Base-by-base conservation (phyloP, 2,888 invertebrate species). In the Oligia latruncula region DNA sequence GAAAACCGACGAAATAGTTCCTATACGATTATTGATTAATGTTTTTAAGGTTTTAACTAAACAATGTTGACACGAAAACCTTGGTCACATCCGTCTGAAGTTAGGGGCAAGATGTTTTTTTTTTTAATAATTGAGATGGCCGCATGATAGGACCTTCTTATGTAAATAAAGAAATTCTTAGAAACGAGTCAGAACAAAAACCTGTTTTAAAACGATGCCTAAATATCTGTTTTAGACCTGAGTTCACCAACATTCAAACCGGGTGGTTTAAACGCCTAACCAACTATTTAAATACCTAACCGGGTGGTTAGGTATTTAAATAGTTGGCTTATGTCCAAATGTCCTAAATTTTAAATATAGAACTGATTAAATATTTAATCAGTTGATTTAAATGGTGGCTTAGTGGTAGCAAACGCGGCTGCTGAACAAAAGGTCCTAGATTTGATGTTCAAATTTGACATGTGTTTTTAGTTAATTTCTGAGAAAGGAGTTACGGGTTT, bases 1-100 rank as follows among this genome's bases (percentile, higher is more conserved):
- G 88, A 90, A 85, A 83, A 91, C 91, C 74, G 73, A 88, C 67
- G 76, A 83, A 78, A 95, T 94, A 95, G 95, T 95, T 95, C 95
- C 95, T 95, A 95, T 90, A 88, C 81, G 75, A 89, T 87, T 78
- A 89, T 89, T 86, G 77, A 87, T 88, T 85, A 78, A 86, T 80
- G 75, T 84, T 72, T 83, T 87, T 88, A 87, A 83, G 85, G 86
- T 78, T 80, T 72, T 75, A 83, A 71, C 40, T 86, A 82, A 84
- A 88, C 78, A 55, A 11, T 17, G n/a, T 72, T 78, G 83, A 72
- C 82, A 76, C 77, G 72, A 83, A 79, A 84, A 82, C 75, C 75
- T 90, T 82, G 52, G 9, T 29, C 8, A 62, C 11, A 58, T 0
- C 52, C 13, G 0, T 23, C 1, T 17, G 0, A 55, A 29, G 5